These are phyloP conservation scores for Sterna hirundo DNA, from an alignment of 2,113 vertebrate genomes.

Conservation along the genomic window DNA sequence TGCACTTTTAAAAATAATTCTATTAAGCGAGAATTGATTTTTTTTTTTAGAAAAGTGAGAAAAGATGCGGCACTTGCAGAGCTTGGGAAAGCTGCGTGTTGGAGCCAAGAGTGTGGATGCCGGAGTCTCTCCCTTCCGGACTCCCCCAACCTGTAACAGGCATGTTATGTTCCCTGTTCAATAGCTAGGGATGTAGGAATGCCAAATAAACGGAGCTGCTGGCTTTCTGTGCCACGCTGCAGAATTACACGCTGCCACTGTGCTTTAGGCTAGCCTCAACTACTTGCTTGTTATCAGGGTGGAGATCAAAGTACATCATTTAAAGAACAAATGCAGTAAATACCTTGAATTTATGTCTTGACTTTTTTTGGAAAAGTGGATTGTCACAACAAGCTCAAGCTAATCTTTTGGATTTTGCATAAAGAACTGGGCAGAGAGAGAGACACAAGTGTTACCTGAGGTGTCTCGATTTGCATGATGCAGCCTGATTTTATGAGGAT, in stretches of 20 bases:
- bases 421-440: background rate
- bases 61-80: fast-evolving
- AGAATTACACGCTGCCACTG: background rate
- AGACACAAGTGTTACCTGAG: background rate
- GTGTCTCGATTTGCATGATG: background rate
- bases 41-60: background rate
- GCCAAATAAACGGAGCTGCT: background rate
- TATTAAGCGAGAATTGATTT: no score
- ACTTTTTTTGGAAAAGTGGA: background rate
- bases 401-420: background rate
- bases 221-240: background rate
- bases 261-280: background rate
- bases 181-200: background rate
- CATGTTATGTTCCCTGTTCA: background rate
- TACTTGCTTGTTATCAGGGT: background rate
- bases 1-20: background rate
- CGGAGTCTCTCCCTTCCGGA: background rate
- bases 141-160: background rate
- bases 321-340: slow-evolving; percentile 27
- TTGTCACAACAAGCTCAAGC: background rate
- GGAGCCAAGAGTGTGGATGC: background rate
- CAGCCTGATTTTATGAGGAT: background rate
- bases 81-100: background rate
- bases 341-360: background rate
- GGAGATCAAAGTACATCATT: slow-evolving; percentile 46